Evolutionary conservation across 1,140 invertebrate genomes (phyloP).

Genomic region (Carposina sasakii): DNA sequence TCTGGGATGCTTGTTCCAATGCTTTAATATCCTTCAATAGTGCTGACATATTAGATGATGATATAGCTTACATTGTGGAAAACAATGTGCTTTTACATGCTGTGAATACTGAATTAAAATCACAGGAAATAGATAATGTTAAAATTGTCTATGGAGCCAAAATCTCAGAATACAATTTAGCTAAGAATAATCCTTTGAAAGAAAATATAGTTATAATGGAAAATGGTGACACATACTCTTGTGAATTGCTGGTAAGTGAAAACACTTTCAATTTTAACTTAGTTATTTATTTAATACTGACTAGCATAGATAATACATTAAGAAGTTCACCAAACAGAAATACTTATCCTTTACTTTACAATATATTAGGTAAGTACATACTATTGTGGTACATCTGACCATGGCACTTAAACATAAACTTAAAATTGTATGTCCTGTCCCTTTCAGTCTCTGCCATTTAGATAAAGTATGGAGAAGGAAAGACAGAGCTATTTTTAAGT

Average conservation of each 20-base stretch:
- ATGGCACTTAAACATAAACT: too few relatives aligned
- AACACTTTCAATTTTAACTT: constrained; percentile 10
- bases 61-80: constrained; percentile 94
- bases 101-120: constrained; percentile 71
- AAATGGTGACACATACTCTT: constrained; percentile 74
- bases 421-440: too few relatives aligned
- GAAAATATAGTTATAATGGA: constrained; percentile 65
- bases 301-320: too few relatives aligned
- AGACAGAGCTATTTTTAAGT: too few relatives aligned
- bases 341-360: constrained; percentile 6
- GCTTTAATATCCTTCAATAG: constrained; percentile 90
- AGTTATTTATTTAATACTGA: too few relatives aligned
- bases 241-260: constrained; percentile 75
- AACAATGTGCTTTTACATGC: constrained; percentile 90
- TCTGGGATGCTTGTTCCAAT: constrained; percentile 94
- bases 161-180: constrained; percentile 44
- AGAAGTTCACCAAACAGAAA: too few relatives aligned
- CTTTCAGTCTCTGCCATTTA: too few relatives aligned
- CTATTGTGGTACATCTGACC: too few relatives aligned
- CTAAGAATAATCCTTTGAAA: constrained; percentile 18
- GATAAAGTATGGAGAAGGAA: too few relatives aligned
- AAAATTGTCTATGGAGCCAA: constrained; percentile 55
- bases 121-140: constrained; percentile 39
- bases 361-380: too few relatives aligned
- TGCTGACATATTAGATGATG: constrained; percentile 78